Base-by-base conservation (phyloP, 2,888 invertebrate species). In the Lepeophtheirus nordmannii region DNA sequence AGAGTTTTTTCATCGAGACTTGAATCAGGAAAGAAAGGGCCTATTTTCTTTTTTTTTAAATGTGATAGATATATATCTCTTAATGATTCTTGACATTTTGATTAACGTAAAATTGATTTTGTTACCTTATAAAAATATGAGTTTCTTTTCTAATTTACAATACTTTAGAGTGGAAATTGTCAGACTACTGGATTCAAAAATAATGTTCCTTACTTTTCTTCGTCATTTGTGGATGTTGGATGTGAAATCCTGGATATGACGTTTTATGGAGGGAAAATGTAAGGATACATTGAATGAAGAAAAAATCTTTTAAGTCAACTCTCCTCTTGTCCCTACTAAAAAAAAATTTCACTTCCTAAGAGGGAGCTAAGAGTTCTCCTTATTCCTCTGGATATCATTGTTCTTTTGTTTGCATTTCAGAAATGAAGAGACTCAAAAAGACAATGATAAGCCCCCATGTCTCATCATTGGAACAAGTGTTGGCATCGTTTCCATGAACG, bases 121-220 rank as follows among this genome's bases (percentile, higher is more conserved):
- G 7, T 30, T 5, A 5, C 7, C 7, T 30, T 2, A 5, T 30
- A 2, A 5, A 30, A 30, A 30, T 30, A 30, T 30, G 30, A 2
- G 30, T 7, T 30, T 30, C 2, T 30, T 30, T 30, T 7, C 30
- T 30, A 30, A 30, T 30, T 30, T 30, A 30, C 30, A 30, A 5
- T 30, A 30, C 7, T 30, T 30, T 30, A 30, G 30, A 30, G 7
- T 30, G 30, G 30, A 30, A 30, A 30, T 30, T 30, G 30, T 30
- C 30, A 30, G 7, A 30, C 30, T 5, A 46, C 53, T 14, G 53
- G 53, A 14, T 46, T 46, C 8, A 46, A 46, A 46, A 46, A 46
- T 17, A 46, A 46, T 17, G 53, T 46, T 46, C 53, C 53, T n/a
- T n/a, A 46, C 53, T 46, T 46, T 46, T 46, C 53, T 46, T 46